Evolutionary conservation across 2,113 vertebrate species (phyloP), one percentile per base, ranked within the genome.

Genomic region (Psilopogon haemacephalus): DNA sequence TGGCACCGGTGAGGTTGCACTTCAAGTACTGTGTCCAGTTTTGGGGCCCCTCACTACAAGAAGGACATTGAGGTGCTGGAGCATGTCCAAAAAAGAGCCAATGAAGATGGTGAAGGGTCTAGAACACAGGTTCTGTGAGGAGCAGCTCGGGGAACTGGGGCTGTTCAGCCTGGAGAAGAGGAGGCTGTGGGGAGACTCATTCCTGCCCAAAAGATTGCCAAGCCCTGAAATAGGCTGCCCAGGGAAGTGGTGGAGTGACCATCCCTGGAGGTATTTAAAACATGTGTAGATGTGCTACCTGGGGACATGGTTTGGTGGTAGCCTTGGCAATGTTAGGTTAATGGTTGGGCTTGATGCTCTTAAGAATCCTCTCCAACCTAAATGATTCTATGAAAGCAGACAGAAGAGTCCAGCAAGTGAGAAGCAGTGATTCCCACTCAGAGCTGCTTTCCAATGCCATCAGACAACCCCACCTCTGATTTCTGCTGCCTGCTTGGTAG

Each of bases 261-360:
- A 52, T 11, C 0, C 0, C 32, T 60, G 28, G 19, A 60, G 12
- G 16, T 8, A 6, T 65, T 77, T 40, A 37, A 37, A 76, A 81
- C 48, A 28, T 1, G 0, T 6, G 6, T 19, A 55, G 6, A 20
- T 24, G 6, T 54, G 35, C 35, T 8, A 4, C 12, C 64, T 56
- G 37, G 21, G 42, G 44, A 46, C 5, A 7, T 7, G 8, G 16
- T 38, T 83, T 55, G 21, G 11, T n/a, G 37, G 30, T 55, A 5
- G 48, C 24, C 40, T 68, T 54, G 15, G 40, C 35, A 67, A 5
- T 30, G 6, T 27, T 54, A 30, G 13, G 13, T 62, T 75, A 21
- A 35, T 6, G 5, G 21, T 30, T 38, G 6, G 21, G 50, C 5
- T 48, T 4, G 4, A 11, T 35, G 19, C 84, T 27, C 65, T 70